Conservation (phyloP, 2,888 invertebrate species). For the Nemotelus nigrinus region DNA sequence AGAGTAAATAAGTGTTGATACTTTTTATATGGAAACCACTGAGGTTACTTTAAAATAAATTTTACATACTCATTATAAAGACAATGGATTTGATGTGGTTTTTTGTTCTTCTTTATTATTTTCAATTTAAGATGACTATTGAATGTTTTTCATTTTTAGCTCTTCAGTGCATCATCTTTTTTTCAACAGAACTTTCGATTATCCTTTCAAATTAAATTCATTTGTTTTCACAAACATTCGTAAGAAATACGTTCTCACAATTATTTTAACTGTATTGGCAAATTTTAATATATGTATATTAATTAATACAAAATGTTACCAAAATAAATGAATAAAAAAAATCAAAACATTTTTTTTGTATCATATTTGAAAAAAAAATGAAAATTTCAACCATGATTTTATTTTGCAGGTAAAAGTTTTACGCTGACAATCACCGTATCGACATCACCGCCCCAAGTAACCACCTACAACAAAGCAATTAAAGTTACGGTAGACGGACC, state of each 20-base stretch:
- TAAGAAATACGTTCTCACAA: no score
- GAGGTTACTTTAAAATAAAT: no score
- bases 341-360: not conserved
- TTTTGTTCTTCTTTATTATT: no score
- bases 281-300: not conserved
- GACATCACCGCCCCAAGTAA: constrained; percentile 94
- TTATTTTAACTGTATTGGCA: no score
- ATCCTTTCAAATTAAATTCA: not conserved
- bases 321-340: not conserved
- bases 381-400: constrained; percentile 46
- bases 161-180: not conserved
- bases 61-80: no score
- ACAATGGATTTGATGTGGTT: no score
- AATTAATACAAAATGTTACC: not conserved
- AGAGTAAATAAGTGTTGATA: no score
- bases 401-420: constrained; percentile 92
- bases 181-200: not conserved
- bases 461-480: constrained; percentile 95
- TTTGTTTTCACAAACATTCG: not conserved
- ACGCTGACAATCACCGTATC: constrained; percentile 95
- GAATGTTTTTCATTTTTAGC: not conserved
- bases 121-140: no score
- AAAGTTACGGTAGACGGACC: constrained; percentile 99
- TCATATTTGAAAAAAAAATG: not conserved
- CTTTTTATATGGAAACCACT: no score